Base-by-base conservation (phyloP, 2,113 vertebrate species). In the Pterocles orientalis region DNA sequence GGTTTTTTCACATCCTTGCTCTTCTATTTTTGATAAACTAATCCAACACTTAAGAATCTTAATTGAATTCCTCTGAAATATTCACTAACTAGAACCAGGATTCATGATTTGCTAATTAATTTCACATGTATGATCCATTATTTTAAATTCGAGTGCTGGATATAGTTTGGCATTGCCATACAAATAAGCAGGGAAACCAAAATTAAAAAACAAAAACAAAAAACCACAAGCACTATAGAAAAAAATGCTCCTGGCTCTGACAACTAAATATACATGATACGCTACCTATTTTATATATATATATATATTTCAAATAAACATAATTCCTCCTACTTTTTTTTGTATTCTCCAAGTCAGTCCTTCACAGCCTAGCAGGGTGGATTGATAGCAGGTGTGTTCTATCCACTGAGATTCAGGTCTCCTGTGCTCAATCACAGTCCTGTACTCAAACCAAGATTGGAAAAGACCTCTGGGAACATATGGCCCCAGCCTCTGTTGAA, bases 11-110 rank as follows among this genome's bases (percentile, higher is more conserved):
- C 57, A 75, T 95, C 56, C 90, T 95, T 82, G 56, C 90, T 94
- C 91, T 96, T 96, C 75, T 92, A 97, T 94, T 91, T 95, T 97
- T 96, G 82, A 98, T 94, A 94, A 94, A 78, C 51, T 86, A 88
- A 31, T 16, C 86, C 66, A 50, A 89, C 48, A 86, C 39, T 92
- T 85, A 91, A 72, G 81, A 96, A 92, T 88, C 68, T 95, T 94
- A 97, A 97, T 82, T 50, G 24, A 95, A 79, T 91, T n/a, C 60
- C 73, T 85, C 89, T 96, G 90, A 97, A 97, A 97, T 95, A 97
- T 93, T 97, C 91, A 94, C 75, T 95, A 95, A 93, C 94, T 65
- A 93, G 92, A 97, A 95, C 21, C 84, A 91, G 61, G 8, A 88
- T 89, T 96, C 39, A 89, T 56, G 31, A 96, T 88, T 85, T 73